Evolutionary conservation across 2,888 invertebrate species (phyloP).

Genomic region (Melanostoma mellinum): DNA sequence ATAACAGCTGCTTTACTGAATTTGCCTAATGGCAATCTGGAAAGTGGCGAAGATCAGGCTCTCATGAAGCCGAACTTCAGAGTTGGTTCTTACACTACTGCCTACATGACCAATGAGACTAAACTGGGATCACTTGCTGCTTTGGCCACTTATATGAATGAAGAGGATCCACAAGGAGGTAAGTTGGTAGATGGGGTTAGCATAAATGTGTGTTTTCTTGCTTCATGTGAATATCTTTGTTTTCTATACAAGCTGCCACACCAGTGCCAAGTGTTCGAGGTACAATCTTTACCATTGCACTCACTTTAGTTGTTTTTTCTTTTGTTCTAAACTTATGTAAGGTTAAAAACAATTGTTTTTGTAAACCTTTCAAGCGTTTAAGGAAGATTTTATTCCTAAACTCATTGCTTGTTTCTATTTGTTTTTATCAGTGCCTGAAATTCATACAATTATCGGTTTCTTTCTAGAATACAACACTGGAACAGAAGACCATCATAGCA

Average conservation of each 20-base stretch:
- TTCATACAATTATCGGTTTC: neutral
- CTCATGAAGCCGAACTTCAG: conserved; percentile 86
- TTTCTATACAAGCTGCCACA: conserved; percentile 80
- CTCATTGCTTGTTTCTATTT: conserved; percentile 6
- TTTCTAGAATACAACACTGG: conserved; percentile 84
- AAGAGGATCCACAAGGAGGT: conserved; percentile 77
- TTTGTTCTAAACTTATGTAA: conserved; percentile 1
- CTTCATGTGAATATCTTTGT: conserved; percentile 66
- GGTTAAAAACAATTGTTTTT: neutral
- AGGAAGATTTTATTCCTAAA: neutral
- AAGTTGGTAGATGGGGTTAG: conserved; percentile 49
- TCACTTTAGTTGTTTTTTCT: conserved; percentile 41
- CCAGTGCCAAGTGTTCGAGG: conserved; percentile 79
- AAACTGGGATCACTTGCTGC: conserved; percentile 81
- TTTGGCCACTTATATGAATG: conserved; percentile 80
- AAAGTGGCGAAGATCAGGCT: conserved; percentile 86
- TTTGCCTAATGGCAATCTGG: conserved; percentile 78
- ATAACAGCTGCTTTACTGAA: conserved; percentile 83
- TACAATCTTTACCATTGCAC: conserved; percentile 73
- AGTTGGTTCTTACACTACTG: conserved; percentile 83
- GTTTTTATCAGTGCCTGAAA: too few species aligned
- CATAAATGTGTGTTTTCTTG: conserved; percentile 34
- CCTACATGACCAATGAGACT: conserved; percentile 78
- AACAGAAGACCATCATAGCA: conserved; percentile 88
- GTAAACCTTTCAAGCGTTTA: too few species aligned